Evolutionary conservation across 2,888 invertebrate species (phyloP).

Genomic region (Lissonota sp.): DNA sequence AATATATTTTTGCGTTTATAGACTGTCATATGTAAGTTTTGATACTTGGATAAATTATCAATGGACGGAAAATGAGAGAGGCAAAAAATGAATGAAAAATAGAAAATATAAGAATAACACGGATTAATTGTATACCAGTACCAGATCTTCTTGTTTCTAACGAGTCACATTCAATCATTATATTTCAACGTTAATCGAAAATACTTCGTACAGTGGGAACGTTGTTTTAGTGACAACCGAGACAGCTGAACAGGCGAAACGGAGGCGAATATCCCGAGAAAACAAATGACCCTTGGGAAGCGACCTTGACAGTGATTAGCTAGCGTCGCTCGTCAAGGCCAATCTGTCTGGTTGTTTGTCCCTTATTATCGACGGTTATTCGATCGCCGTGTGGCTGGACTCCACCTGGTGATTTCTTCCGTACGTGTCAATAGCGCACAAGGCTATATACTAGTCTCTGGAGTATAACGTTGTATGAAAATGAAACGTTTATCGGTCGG

Average conservation of each 20-base stretch:
- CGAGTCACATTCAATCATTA: constrained; percentile 44
- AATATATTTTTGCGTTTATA: background rate
- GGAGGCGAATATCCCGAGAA: constrained; percentile 89
- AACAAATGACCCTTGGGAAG: constrained; percentile 89
- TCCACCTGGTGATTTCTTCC: constrained; percentile 81
- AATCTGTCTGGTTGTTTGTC: constrained; percentile 77
- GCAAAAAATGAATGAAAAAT: background rate
- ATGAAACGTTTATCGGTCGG: constrained; percentile 29
- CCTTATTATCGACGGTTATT: constrained; percentile 79
- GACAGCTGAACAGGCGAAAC: constrained; percentile 84
- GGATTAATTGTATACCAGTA: background rate
- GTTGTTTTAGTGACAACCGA: constrained; percentile 83
- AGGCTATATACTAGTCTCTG: constrained; percentile 73
- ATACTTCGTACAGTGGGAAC: constrained; percentile 83
- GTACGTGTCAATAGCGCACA: constrained; percentile 80
- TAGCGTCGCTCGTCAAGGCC: constrained; percentile 83
- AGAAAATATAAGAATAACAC: background rate
- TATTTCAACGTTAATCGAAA: constrained; percentile 74
- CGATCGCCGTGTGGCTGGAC: constrained; percentile 83
- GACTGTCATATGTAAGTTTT: background rate
- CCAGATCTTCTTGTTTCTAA: constrained; percentile 5
- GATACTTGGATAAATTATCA: background rate
- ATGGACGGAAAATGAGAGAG: background rate
- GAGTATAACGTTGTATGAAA: constrained; percentile 58
- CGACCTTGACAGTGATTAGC: constrained; percentile 84